Base-by-base conservation (phyloP, 2,113 vertebrate genomes). In the Maylandia zebra region DNA sequence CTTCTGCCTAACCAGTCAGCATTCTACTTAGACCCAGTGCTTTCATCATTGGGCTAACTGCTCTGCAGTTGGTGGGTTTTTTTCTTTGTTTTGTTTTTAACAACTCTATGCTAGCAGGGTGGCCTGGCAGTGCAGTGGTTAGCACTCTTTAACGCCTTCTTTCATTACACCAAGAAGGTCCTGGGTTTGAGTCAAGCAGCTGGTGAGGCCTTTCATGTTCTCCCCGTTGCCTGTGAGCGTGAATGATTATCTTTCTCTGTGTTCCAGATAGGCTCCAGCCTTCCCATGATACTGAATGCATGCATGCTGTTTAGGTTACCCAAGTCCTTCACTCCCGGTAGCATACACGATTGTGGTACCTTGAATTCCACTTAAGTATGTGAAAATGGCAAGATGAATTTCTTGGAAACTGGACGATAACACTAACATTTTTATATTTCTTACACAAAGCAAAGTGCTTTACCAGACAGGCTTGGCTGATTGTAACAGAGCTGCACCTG, bases 371-470 rank as follows among this genome's bases (percentile, higher is more conserved):
- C 74, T 78, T n/a, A n/a, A 32, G 6, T 78, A 8, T 78, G 45
- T 78, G 7, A 30, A 78, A 50, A 50, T n/a, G 17, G 45, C 16
- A 32, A 19, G 27, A 78, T 78, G 43, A 13, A 27, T 74, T 74
- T 45, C 22, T 32, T 76, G 14, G 30, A 76, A 76, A 48, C 24
- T 50, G 27, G 24, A 78, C 3, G 4, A 32, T 50, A 32, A 52
- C 16, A 12, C 16, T 48, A 78, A 12, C 74, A 13, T 78, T 34
- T 76, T n/a, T 78, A 34, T 32, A 52, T 34, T 52, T 32, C 45
- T 11, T 50, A 30, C 74, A 78, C 74, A 78, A 78, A 78, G 45
- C 10, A 78, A 78, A 50, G 71, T 50, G 16, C 71, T 52, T n/a
- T 32, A 32, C 74, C 43, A 78, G 45, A 78, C 27, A 52, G 27